Evolutionary conservation across 2,888 invertebrate species (phyloP), one percentile per base, ranked within the genome.

Genomic region (Rhagophthalmus giganteus): DNA sequence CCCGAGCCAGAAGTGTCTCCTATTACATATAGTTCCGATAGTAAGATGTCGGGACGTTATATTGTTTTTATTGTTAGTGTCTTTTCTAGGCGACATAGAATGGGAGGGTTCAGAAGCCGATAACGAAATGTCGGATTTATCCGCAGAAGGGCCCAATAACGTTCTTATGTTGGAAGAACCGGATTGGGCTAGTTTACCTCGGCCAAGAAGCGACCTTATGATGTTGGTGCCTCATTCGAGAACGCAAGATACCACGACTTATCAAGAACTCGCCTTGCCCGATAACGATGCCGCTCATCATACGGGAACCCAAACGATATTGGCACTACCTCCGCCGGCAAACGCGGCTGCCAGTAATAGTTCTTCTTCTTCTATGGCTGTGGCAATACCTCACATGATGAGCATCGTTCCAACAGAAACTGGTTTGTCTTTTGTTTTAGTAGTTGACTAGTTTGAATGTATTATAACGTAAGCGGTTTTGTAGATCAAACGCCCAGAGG

Each of bases 91-190:
- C 66, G 88, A 87, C 65, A 79, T 86, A 8, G 90, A 90, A 61
- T 90, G 88, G 82, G 89, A 89, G 66, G 81, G 82, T 2, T 82
- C 83, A 45, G 87, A 85, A 62, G 76, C 78, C 27, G 86, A 84
- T 35, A 74, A 74, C 7, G 79, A 79, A 58, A 74, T 78, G 70
- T 70, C 75, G 1, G 78, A 78, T 47, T 69, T 73, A 66, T n/a
- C 64, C 68, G 25, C 63, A 66, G 61, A 70, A 67, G 11, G 66
- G 66, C 30, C 68, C 65, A 10, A 66, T 64, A 68, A 71, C 12
- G 69, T 77, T 50, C 71, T 76, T 12, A 76, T 76, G 63, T 66
- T 76, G 9, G 71, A 70, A 16, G 75, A 73, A 16, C 57, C 44
- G 27, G 60, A 61, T 30, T 62, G 65, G 61, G 55, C 44, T 20